Conservation (phyloP, 1,140 invertebrate species). For the Heliconius himera region DNA sequence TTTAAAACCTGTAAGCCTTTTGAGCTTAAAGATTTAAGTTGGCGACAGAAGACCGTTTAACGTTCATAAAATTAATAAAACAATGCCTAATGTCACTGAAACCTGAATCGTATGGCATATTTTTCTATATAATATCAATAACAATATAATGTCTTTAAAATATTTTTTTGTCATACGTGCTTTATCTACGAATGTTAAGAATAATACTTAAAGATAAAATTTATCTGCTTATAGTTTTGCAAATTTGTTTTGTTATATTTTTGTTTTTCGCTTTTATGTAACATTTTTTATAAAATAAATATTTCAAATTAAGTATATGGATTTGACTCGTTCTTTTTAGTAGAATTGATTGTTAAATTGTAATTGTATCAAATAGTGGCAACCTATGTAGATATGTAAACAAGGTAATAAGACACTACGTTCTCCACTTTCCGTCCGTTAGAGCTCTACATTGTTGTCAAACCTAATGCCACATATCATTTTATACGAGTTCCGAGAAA, state of each 20-base stretch:
- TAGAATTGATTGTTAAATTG: no score
- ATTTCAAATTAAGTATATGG: no score
- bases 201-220: not conserved
- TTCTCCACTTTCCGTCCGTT: no score
- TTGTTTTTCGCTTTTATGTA: not conserved
- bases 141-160: not conserved
- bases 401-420: no score
- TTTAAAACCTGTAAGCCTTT: slow-evolving; percentile 13
- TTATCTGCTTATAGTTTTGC: not conserved
- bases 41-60: slow-evolving; percentile 8
- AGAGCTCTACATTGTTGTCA: no score
- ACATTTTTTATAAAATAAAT: no score
- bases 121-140: not conserved
- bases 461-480: no score
- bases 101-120: not conserved
- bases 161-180: not conserved
- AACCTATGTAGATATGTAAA: no score
- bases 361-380: no score
- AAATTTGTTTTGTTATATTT: not conserved
- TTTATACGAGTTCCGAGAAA: no score
- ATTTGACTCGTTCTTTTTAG: no score
- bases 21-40: slow-evolving; percentile 6
- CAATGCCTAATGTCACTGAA: not conserved
- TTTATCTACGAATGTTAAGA: not conserved
- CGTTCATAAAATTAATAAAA: slow-evolving; percentile 7